Base-by-base conservation (phyloP, 2,113 vertebrate species). In the Oryzias javanicus region DNA sequence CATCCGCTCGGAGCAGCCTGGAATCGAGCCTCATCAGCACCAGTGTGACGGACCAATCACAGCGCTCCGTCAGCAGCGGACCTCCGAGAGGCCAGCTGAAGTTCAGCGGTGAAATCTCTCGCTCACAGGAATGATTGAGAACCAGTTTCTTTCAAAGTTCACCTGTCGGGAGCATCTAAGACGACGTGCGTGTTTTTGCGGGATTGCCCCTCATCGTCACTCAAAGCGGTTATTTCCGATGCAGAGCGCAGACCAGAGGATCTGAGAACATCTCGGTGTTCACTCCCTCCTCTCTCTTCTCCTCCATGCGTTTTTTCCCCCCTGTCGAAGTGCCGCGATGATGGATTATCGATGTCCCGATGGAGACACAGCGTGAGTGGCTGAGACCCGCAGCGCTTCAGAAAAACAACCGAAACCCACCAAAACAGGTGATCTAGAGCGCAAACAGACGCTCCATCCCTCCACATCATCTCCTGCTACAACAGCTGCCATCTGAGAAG, bases 41-140 rank as follows among this genome's bases (percentile, higher is more conserved):
- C 75, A 61, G 75, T 63, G 59, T 49, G 74, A 79, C 17, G 67
- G 82, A 83, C 80, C 87, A 87, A 88, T 89, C 84, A 86, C 59
- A 78, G 80, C 56, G 68, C 78, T 63, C 65, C 70, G 54, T 58
- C 65, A 20, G 65, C 18, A 67, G 70, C 81, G 83, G 80, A 88
- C 81, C 83, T 77, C 62, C 41, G 73, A 62, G 83, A 86, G 79
- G 81, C 74, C 83, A 87, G 69, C 60, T 78, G 72, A 80, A 82
- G 72, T 80, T 57, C 64, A 79, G 62, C 66, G 51, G 62, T 52
- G 57, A 59, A 72, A 74, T 55, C 67, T 27, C 35, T 69, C 45
- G 72, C 56, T 19, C 48, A 48, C 51, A 67, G 63, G 79, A 56
- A 72, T 59, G 17, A 68, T 54, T 52, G 62, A 53, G 51, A 61